Percentiles rank a stretch among this genome's conserved stretches.
Conservation (phyloP, 1,140 invertebrate species). For the Atta texana region DNA sequence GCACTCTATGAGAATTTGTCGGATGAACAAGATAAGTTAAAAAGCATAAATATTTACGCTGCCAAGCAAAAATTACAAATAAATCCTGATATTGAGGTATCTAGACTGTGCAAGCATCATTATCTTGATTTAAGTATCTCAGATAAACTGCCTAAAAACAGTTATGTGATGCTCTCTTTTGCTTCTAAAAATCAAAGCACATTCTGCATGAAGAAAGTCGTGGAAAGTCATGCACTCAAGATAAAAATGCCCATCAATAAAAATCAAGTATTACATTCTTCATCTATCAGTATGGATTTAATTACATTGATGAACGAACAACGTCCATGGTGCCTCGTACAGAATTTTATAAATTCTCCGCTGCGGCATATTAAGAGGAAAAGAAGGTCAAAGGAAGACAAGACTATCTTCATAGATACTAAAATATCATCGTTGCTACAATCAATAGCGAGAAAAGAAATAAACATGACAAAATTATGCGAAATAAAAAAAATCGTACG, state of each 20-base stretch:
- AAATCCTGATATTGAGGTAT: conserved; percentile 72
- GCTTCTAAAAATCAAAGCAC: conserved; percentile 56
- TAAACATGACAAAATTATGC: conserved; percentile 23
- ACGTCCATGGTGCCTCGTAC: conserved; percentile 80
- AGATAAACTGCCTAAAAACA: conserved; percentile 73
- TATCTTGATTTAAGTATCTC: conserved; percentile 76
- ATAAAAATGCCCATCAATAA: conserved; percentile 75
- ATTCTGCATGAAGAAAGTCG: conserved; percentile 78
- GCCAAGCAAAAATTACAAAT: conserved; percentile 70
- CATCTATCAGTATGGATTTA: conserved; percentile 74
- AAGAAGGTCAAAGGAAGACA: conserved; percentile 30
- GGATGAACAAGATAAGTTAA: conserved; percentile 72
- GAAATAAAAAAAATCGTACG: conserved; percentile 41
- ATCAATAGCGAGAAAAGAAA: conserved; percentile 10
- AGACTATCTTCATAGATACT: conserved; percentile 26
- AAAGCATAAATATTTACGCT: conserved; percentile 80
- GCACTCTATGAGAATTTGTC: conserved; percentile 62
- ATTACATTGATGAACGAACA: conserved; percentile 74
- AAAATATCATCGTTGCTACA: conserved; percentile 21
- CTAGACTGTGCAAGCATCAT: conserved; percentile 64
- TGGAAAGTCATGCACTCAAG: conserved; percentile 64
- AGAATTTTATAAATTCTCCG: conserved; percentile 76
- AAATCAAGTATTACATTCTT: conserved; percentile 52
- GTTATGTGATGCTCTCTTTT: conserved; percentile 73
- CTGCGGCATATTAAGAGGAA: conserved; percentile 59